Evolutionary conservation across 1,140 invertebrate species (phyloP).

Genomic region (Wasmannia auropunctata): DNA sequence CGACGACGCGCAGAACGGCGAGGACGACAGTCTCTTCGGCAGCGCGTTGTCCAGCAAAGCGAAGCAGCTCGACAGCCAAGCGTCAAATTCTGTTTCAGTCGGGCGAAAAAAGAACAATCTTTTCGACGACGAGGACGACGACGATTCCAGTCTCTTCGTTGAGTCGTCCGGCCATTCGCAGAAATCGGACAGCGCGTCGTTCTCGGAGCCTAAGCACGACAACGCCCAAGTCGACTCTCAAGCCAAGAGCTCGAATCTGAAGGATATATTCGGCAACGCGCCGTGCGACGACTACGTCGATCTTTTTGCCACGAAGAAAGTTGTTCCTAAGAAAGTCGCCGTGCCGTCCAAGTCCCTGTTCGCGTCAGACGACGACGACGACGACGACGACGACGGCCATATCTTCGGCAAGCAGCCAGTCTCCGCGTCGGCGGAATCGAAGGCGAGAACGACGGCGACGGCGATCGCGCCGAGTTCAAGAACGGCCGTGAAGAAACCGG

Average conservation of each 20-base stretch:
- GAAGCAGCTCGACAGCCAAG: constrained; percentile 7
- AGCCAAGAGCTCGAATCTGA: constrained; percentile 70
- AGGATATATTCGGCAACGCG: constrained; percentile 80
- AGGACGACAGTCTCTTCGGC: constrained; percentile 78
- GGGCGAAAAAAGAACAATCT: constrained; percentile 57
- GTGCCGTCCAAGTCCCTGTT: constrained; percentile 66
- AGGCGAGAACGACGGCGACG: constrained; percentile 1
- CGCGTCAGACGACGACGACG: constrained; percentile 69
- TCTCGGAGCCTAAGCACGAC: constrained; percentile 16
- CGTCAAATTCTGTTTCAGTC: neutral
- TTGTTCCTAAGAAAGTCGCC: constrained; percentile 50
- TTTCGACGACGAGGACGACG: constrained; percentile 73
- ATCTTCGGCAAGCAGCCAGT: constrained; percentile 74
- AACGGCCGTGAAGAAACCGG: constrained; percentile 73
- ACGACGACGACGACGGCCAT: constrained; percentile 69
- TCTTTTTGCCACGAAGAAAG: constrained; percentile 76
- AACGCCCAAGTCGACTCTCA: constrained; percentile 11
- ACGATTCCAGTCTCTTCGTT: constrained; percentile 59
- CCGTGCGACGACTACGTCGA: constrained; percentile 74
- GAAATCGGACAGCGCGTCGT: constrained; percentile 52
- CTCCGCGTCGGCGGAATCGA: constrained; percentile 15
- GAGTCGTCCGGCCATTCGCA: constrained; percentile 43
- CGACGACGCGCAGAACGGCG: constrained; percentile 67
- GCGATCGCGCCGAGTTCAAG: constrained; percentile 55
- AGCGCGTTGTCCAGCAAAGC: constrained; percentile 40